phyloP scores from a whole-genome alignment of 1,140 invertebrate genomes.

The Pachyrhynchus sulphureomaculatus region DNA sequence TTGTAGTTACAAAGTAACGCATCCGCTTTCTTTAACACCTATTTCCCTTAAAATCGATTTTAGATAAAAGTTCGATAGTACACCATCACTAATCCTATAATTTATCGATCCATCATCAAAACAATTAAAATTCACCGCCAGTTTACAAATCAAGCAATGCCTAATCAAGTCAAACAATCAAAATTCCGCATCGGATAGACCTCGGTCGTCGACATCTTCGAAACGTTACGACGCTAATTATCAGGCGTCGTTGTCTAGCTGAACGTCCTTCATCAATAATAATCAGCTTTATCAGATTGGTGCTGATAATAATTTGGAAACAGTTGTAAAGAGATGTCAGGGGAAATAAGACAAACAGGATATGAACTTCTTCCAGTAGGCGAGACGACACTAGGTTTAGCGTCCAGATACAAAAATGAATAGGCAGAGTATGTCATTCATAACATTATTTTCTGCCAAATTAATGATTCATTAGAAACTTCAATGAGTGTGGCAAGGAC shows the following conservation, averaged over 20 bases:
- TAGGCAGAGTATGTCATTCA: too few relatives aligned
- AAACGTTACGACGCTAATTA: conserved; percentile 2
- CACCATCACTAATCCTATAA: background rate
- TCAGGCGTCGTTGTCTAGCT: conserved; percentile 1
- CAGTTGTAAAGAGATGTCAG: too few relatives aligned
- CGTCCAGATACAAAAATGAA: too few relatives aligned
- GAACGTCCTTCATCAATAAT: conserved; percentile 19
- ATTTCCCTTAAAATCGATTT: too few relatives aligned
- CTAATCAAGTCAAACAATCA: conserved; percentile 3
- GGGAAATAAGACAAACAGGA: too few relatives aligned
- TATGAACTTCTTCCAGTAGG: too few relatives aligned
- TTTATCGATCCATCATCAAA: background rate
- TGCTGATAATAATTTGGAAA: background rate
- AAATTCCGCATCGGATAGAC: conserved; percentile 1
- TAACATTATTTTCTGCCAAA: too few relatives aligned
- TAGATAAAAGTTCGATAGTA: background rate
- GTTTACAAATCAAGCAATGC: conserved; percentile 1
- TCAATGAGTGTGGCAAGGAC: too few relatives aligned
- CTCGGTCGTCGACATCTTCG: background rate
- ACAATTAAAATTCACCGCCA: conserved; percentile 4
- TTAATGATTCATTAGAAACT: too few relatives aligned
- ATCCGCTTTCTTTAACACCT: too few relatives aligned
- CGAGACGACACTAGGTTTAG: too few relatives aligned
- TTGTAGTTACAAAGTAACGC: too few relatives aligned
- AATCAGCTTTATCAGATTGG: conserved; percentile 23